Evolutionary conservation across 2,888 invertebrate genomes (phyloP).

Genomic region (Drosophila rellima): DNA sequence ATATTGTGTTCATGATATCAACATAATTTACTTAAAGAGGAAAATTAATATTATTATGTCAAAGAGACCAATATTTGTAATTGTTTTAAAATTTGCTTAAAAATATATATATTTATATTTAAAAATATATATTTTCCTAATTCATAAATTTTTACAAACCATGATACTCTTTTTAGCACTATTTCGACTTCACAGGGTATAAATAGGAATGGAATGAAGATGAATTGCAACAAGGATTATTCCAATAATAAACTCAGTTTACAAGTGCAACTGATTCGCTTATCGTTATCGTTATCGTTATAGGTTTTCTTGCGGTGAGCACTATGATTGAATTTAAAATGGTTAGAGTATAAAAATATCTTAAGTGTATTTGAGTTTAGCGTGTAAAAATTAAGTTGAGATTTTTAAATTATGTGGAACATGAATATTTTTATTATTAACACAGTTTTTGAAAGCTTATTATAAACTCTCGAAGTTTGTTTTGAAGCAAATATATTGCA

Average conservation of each 20-base stretch:
- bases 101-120: too few relatives aligned
- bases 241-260: conserved; percentile 28
- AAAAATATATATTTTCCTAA: too few relatives aligned
- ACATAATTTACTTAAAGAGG: too few relatives aligned
- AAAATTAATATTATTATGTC: too few relatives aligned
- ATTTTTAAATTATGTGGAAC: background rate
- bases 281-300: background rate
- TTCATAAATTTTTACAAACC: background rate
- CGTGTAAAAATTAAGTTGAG: too few relatives aligned
- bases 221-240: conserved; percentile 15
- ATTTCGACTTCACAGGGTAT: background rate
- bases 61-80: too few relatives aligned
- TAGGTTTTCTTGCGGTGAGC: background rate
- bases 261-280: conserved; percentile 11
- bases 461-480: background rate
- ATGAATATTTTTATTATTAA: background rate
- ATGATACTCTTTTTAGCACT: background rate
- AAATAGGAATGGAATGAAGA: background rate
- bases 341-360: background rate
- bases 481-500: background rate
- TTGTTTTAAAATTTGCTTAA: too few relatives aligned
- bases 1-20: too few relatives aligned
- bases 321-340: too few relatives aligned
- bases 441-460: background rate
- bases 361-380: background rate